These are phyloP conservation scores for Microtus agrestis DNA, from an alignment of 2,797 vertebrate genomes.

Conservation along the genomic window DNA sequence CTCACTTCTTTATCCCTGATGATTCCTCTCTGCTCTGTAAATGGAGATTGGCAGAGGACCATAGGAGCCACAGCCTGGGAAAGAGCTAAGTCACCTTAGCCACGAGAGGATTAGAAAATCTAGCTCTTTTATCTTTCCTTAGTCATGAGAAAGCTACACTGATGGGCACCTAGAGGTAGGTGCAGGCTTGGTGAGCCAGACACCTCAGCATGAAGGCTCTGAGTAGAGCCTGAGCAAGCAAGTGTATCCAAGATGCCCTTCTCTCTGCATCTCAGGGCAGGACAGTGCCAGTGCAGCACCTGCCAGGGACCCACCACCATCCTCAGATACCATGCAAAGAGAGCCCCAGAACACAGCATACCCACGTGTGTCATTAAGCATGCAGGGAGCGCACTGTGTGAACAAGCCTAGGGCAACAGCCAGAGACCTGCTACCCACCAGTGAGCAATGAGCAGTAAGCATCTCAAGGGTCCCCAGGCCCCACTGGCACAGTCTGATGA, in stretches of 20 bases:
- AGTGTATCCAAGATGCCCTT: not conserved
- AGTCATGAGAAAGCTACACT: not conserved
- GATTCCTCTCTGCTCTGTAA: slow-evolving; percentile 8
- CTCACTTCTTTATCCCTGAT: not conserved
- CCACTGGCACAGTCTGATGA: not conserved
- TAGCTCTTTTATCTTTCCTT: not conserved
- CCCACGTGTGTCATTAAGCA: not conserved
- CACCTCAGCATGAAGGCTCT: not conserved
- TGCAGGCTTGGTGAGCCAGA: not conserved
- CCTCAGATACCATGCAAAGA: not conserved
- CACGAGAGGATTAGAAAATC: not conserved
- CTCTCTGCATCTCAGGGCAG: not conserved
- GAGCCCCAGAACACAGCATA: not conserved
- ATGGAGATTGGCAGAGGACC: not conserved
- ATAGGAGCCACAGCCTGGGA: not conserved
- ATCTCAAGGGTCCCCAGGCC: not conserved
- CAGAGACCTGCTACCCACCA: not conserved
- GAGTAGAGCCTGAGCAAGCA: not conserved
- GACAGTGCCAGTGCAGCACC: not conserved
- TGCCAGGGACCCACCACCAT: not conserved
- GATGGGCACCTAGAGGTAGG: not conserved
- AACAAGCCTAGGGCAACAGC: not conserved
- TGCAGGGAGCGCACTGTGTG: not conserved
- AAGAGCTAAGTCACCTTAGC: not conserved
- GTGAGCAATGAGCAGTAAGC: not conserved